Conservation (phyloP, 2,113 vertebrate species). For the Xenus cinereus region DNA sequence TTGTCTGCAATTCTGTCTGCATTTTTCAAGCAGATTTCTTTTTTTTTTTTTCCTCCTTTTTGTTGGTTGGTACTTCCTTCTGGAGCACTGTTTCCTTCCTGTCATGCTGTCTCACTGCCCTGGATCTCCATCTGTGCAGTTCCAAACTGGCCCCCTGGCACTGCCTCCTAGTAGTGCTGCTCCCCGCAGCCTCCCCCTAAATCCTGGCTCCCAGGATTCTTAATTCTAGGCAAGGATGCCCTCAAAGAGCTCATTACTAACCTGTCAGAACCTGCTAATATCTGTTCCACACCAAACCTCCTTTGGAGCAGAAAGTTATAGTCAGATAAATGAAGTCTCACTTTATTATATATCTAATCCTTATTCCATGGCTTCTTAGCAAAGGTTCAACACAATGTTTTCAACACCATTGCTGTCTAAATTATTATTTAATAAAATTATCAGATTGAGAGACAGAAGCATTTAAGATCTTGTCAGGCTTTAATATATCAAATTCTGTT, state of each 20-base stretch:
- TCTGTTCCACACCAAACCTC: background rate
- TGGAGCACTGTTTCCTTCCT: background rate
- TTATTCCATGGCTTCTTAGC: background rate
- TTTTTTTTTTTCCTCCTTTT: background rate
- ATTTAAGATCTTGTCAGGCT: background rate
- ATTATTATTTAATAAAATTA: background rate
- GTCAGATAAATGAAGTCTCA: background rate
- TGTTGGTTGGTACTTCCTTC: background rate
- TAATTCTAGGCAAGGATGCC: background rate
- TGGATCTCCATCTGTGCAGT: background rate
- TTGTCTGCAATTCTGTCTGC: background rate
- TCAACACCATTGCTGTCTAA: background rate
- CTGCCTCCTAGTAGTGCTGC: background rate
- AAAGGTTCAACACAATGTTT: background rate
- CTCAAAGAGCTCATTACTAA: background rate
- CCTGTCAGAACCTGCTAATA: background rate
- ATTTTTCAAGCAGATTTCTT: background rate
- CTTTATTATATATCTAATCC: background rate
- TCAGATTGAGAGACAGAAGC: background rate
- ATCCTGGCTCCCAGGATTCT: background rate
- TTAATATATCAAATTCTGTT: background rate
- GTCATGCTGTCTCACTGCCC: rapidly evolving
- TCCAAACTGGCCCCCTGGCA: background rate
- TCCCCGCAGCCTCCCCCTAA: background rate
- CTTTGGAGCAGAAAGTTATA: background rate